Evolutionary conservation across 2,113 vertebrate species (phyloP).

Genomic region (Platichthys stellatus): DNA sequence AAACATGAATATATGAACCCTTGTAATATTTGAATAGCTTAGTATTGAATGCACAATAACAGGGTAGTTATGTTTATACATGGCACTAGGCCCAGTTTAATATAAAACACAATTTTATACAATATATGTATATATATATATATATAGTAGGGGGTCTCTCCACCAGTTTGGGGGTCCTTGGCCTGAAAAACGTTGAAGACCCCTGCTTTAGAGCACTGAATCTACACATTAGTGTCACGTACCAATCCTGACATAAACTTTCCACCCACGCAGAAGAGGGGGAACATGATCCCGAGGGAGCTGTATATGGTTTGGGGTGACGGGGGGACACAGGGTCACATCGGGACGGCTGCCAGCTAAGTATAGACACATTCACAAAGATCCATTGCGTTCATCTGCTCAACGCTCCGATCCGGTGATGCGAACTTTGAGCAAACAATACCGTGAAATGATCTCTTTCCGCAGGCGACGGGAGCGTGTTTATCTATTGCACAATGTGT

Average conservation of each 20-base stretch:
- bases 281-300: not conserved
- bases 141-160: too few species aligned
- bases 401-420: not conserved
- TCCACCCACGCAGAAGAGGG: not conserved
- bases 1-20: too few species aligned
- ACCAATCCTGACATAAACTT: not conserved
- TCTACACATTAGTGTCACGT: not conserved
- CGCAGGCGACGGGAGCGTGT: not conserved
- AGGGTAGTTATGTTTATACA: too few species aligned
- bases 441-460: rapidly evolving
- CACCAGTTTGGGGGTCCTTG: too few species aligned
- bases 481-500: slow-evolving; percentile 50
- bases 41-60: too few species aligned
- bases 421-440: rapidly evolving
- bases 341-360: not conserved
- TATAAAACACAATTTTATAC: too few species aligned
- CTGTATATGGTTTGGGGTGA: slow-evolving; percentile 29
- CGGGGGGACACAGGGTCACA: slow-evolving; percentile 5
- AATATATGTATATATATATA: too few species aligned
- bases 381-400: not conserved
- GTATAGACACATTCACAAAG: slow-evolving; percentile 7
- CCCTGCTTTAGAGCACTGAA: not conserved
- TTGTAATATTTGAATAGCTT: too few species aligned
- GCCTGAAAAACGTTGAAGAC: too few species aligned
- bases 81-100: too few species aligned